A percentile compares a stretch with the other conserved stretches of the same genome.
Conservation (phyloP, 2,888 invertebrate genomes). For the Steinernema hermaphroditum region DNA sequence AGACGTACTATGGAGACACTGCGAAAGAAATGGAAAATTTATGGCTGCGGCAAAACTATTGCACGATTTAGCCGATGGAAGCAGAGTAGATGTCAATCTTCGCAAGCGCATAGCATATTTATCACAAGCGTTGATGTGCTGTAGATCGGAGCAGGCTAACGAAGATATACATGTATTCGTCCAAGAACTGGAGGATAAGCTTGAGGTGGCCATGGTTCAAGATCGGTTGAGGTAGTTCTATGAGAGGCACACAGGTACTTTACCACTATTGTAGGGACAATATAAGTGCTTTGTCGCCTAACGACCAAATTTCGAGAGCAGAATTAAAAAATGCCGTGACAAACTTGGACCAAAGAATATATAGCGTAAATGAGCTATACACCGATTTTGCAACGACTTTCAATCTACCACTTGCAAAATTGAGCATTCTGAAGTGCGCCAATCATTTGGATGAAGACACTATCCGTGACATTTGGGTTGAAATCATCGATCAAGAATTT, state of each 20-base stretch:
- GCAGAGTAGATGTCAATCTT: conserved; percentile 77
- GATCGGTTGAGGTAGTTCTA: conserved; percentile 46
- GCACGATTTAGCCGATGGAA: conserved; percentile 78
- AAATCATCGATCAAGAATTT: conserved; percentile 73
- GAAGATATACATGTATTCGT: conserved; percentile 75
- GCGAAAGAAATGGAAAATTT: conserved; percentile 88
- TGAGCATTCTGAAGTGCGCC: conserved; percentile 91
- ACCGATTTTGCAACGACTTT: conserved; percentile 45
- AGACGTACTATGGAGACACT: conserved; percentile 91
- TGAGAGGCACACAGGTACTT: background rate
- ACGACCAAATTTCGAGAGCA: conserved; percentile 24
- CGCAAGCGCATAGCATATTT: conserved; percentile 85
- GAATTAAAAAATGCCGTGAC: conserved; percentile 33
- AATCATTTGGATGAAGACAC: conserved; percentile 85
- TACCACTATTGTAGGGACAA: conserved; percentile 9
- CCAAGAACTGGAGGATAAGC: conserved; percentile 87
- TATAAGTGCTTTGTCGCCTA: background rate
- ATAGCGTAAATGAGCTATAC: conserved; percentile 40
- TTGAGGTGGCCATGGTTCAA: conserved; percentile 83
- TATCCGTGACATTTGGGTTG: conserved; percentile 87
- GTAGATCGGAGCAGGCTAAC: conserved; percentile 74
- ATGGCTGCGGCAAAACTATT: conserved; percentile 87
- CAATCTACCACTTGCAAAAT: conserved; percentile 77
- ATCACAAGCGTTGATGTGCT: conserved; percentile 89
- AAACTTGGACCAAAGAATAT: conserved; percentile 37